A percentile compares a stretch with the other conserved stretches of the same genome.
Evolutionary conservation across 2,888 invertebrate species (phyloP).

Genomic region (Standfussiana lucernea): DNA sequence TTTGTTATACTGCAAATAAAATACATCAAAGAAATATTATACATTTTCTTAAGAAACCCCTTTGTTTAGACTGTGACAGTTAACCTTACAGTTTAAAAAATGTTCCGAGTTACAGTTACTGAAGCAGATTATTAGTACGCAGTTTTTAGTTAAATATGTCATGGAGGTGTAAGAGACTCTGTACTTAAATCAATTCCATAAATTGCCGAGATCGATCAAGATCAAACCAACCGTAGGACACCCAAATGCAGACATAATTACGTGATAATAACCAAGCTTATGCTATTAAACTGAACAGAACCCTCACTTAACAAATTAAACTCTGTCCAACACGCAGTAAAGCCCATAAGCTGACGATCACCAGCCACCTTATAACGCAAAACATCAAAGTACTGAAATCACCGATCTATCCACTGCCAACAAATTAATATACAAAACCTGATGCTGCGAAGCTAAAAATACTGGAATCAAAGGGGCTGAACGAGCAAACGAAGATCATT

Average conservation of each 20-base stretch:
- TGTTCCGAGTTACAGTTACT: neutral
- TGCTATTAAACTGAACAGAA: slow-evolving; percentile 68
- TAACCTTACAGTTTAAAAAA: neutral
- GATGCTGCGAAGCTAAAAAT: slow-evolving; percentile 88
- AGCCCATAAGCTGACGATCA: slow-evolving; percentile 84
- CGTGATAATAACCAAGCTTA: slow-evolving; percentile 62
- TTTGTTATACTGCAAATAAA: slow-evolving; percentile 42
- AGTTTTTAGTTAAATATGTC: neutral
- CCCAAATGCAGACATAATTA: slow-evolving; percentile 33
- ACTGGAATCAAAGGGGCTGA: slow-evolving; percentile 89
- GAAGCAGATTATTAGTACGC: neutral
- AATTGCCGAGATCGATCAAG: neutral
- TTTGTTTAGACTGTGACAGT: slow-evolving; percentile 15
- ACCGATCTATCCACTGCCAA: slow-evolving; percentile 80
- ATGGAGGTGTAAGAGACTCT: neutral
- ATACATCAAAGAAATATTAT: slow-evolving; percentile 31
- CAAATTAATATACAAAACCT: slow-evolving; percentile 89
- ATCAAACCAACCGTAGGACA: slow-evolving; percentile 33
- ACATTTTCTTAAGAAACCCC: slow-evolving; percentile 9
- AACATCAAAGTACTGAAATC: slow-evolving; percentile 89
- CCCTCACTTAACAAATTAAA: slow-evolving; percentile 74
- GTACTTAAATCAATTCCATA: neutral
- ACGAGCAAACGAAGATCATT: slow-evolving; percentile 87
- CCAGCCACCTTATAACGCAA: slow-evolving; percentile 85
- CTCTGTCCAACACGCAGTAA: slow-evolving; percentile 77